Conservation (phyloP, 2,888 invertebrate genomes). For the Plebejus anna region DNA sequence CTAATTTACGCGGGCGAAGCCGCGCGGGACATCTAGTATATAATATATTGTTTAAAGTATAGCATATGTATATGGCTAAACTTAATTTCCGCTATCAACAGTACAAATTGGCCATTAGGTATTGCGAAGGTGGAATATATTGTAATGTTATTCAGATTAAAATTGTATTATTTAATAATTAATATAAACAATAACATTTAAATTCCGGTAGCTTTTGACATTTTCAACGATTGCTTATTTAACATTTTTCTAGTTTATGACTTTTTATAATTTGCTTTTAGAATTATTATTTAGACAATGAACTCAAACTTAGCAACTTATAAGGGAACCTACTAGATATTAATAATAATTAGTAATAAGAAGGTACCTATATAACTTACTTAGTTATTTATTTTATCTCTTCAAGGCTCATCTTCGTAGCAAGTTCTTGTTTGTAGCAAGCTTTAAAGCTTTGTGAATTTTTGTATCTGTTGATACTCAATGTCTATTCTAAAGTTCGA, state of each 20-base stretch:
- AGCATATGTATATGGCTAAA: background rate
- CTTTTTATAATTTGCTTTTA: background rate
- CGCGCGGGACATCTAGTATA: too few species aligned
- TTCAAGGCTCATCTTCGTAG: too few species aligned
- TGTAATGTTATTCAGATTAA: constrained; percentile 3
- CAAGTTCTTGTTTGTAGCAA: too few species aligned
- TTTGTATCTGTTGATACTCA: too few species aligned
- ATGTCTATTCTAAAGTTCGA: too few species aligned
- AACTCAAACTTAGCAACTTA: background rate
- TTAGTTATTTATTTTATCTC: too few species aligned
- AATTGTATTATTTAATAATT: background rate
- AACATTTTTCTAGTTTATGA: background rate
- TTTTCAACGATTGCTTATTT: background rate
- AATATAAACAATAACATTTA: constrained; percentile 1
- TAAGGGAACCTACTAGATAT: too few species aligned
- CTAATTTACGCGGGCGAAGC: too few species aligned
- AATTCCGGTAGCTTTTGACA: constrained; percentile 7
- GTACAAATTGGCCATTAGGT: background rate
- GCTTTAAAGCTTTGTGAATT: too few species aligned
- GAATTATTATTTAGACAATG: background rate
- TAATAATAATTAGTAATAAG: too few species aligned
- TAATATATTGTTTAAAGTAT: background rate
- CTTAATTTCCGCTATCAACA: background rate
- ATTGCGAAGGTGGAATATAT: constrained; percentile 6
- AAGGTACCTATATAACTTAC: too few species aligned